Conservation (phyloP, 1,140 invertebrate species). For the Bombus vancouverensis region DNA sequence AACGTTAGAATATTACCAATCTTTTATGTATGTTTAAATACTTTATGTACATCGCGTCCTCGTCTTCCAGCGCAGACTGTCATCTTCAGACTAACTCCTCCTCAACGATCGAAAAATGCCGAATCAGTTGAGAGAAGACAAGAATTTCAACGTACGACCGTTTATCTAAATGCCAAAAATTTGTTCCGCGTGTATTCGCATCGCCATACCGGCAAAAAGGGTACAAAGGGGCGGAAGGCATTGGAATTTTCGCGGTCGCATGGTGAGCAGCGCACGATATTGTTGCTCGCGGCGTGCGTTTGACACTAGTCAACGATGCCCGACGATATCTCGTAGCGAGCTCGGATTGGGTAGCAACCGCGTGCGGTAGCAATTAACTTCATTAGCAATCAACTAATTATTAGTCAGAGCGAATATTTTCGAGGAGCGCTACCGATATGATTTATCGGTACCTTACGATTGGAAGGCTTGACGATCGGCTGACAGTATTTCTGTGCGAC, state of each 20-base stretch:
- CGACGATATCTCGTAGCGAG: slow-evolving; percentile 43
- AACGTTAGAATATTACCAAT: background rate
- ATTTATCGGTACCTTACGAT: no score
- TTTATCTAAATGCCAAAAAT: background rate
- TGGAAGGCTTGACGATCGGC: background rate
- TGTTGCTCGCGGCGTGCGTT: slow-evolving; percentile 27
- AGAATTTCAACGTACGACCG: background rate
- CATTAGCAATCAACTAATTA: slow-evolving; percentile 53
- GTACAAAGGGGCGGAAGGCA: no score
- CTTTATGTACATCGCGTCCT: background rate
- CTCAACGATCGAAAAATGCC: no score
- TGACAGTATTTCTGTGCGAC: background rate
- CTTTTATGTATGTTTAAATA: background rate
- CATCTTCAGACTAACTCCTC: no score
- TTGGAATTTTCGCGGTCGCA: slow-evolving; percentile 18
- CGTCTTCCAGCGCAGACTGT: background rate
- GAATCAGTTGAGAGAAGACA: no score
- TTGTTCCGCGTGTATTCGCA: background rate
- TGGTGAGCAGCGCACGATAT: background rate
- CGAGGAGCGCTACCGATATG: no score
- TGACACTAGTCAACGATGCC: slow-evolving; percentile 38
- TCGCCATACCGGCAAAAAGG: no score
- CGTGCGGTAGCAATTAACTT: slow-evolving; percentile 58
- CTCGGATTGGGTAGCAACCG: slow-evolving; percentile 39
- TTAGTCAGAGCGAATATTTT: slow-evolving; percentile 37